Evolutionary conservation across 2,113 vertebrate species (phyloP), one percentile per base, ranked within the genome.

Genomic region (Todiramphus chloris): DNA sequence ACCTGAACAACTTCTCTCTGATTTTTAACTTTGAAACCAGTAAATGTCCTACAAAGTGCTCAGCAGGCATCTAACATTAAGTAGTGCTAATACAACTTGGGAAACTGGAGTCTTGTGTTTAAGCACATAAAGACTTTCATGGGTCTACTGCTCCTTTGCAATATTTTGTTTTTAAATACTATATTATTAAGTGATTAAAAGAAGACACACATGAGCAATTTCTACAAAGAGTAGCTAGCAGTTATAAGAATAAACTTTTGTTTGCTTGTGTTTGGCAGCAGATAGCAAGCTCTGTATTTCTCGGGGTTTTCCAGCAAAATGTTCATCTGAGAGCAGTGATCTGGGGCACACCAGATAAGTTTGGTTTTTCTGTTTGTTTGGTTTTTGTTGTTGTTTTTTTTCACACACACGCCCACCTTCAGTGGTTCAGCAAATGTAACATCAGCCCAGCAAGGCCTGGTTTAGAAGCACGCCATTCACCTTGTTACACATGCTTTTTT

Each of bases 181-280:
- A 43, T 68, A 79, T 63, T 83, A 46, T 63, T 93, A 62, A 95
- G 70, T 2, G 4, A 60, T 50, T 89, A 67, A 90, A 86, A 89
- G 90, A 86, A 89, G 90, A 77, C 48, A 70, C 24, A 86, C 83
- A 73, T 23, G 92, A 87, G 68, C 3, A 0, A 51, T 92, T 89
- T 80, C 73, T 88, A 55, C 39, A 17, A 74, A 77, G 73, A 51
- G 39, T 20, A 87, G 20, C 14, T 93, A 93, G 70, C 4, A 83
- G 46, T 72, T 72, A 6, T 5, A 72, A n/a, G 77, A 91, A 60
- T 8, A 53, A 68, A 41, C 27, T 31, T 67, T 19, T 44, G 31
- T 83, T 93, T 83, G 64, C 50, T 86, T 58, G 59, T 44, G 50
- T 92, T 94, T 87, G 91, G 77, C 91, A 93, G 85, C 90, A 96